phyloP scores from a whole-genome alignment of 1,140 invertebrate genomes.

The Drosophila dunni region DNA sequence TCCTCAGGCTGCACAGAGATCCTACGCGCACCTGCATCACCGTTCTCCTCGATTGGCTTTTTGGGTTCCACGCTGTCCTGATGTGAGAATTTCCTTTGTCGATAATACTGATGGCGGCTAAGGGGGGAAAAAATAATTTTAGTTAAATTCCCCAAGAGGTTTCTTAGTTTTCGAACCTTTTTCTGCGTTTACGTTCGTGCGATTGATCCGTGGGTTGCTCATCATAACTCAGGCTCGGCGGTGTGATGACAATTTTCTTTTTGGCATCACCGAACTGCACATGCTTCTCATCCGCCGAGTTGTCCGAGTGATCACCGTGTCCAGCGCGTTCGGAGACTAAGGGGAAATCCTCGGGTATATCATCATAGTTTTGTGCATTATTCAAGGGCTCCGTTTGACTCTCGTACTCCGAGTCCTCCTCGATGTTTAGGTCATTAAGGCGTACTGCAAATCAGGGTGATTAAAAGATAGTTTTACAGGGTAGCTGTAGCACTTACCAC shows the following conservation, averaged over 20 bases:
- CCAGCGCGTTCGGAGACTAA: slow-evolving; percentile 81
- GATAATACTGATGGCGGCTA: slow-evolving; percentile 88
- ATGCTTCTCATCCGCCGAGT: slow-evolving; percentile 80
- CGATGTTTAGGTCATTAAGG: slow-evolving; percentile 78
- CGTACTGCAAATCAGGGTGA: slow-evolving; percentile 40
- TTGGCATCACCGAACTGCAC: slow-evolving; percentile 80
- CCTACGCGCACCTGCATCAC: slow-evolving; percentile 85
- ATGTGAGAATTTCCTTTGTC: slow-evolving; percentile 90
- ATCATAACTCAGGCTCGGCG: slow-evolving; percentile 77
- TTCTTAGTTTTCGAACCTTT: slow-evolving; percentile 59
- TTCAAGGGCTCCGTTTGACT: slow-evolving; percentile 74
- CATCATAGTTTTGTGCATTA: slow-evolving; percentile 85
- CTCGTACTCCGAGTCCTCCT: slow-evolving; percentile 82
- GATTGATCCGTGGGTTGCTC: slow-evolving; percentile 83
- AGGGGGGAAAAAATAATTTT: not conserved
- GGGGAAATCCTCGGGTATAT: slow-evolving; percentile 84
- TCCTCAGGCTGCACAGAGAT: slow-evolving; percentile 91
- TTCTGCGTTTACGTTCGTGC: slow-evolving; percentile 83
- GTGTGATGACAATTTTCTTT: slow-evolving; percentile 75
- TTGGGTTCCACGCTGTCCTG: slow-evolving; percentile 87
- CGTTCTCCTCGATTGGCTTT: slow-evolving; percentile 80
- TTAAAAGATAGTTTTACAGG: not conserved
- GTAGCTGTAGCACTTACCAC: slow-evolving; percentile 74
- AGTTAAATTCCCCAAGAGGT: not conserved
- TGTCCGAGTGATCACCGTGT: slow-evolving; percentile 83